Evolutionary conservation across 2,113 vertebrate species (phyloP), one percentile per base, ranked within the genome.

Genomic region (Galeopterus variegatus): DNA sequence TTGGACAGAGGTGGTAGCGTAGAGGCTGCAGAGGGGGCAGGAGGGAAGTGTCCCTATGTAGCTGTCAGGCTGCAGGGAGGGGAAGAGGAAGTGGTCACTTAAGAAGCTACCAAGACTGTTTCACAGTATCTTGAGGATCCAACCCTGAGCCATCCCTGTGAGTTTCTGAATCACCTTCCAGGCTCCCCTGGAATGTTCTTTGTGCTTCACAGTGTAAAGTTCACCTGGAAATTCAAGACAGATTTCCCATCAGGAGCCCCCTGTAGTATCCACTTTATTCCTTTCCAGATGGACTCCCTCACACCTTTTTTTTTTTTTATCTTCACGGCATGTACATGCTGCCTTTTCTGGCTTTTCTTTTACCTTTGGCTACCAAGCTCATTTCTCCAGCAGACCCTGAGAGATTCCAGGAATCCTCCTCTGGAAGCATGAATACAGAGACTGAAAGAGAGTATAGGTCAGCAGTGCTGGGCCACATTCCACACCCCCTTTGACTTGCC

Each of bases 51-150:
- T 10, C 79, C 21, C 7, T 56, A 3, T 8, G 15, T 8, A 21
- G 41, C 65, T 28, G 1, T 45, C 8, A 15, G 62, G 50, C 31
- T 0, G 10, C 19, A 50, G 64, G 31, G 21, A n/a, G 8, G 5
- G 28, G n/a, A 80, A 72, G 80, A 82, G 88, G 90, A 95, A 92
- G 94, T 21, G 84, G 93, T 36, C 81, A 75, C 24, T 67, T 72
- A 67, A 52, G 45, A 84, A 90, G 48, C 79, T 60, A 60, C 36
- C 26, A 23, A 45, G 41, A 10, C 12, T 6, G n/a, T 96, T 89
- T 28, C 90, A 18, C 62, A 67, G n/a, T 17, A 14, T 19, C 33
- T 70, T 48, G 19, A 56, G 65, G 33, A 79, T 24, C 12, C 6
- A 64, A 4, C 72, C 60, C 31, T 15, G 21, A 69, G 50, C 50